These are phyloP conservation scores for Patiria pectinifera DNA, from an alignment of 53 echinoderm and acorn worm species.

Conservation along the genomic window DNA sequence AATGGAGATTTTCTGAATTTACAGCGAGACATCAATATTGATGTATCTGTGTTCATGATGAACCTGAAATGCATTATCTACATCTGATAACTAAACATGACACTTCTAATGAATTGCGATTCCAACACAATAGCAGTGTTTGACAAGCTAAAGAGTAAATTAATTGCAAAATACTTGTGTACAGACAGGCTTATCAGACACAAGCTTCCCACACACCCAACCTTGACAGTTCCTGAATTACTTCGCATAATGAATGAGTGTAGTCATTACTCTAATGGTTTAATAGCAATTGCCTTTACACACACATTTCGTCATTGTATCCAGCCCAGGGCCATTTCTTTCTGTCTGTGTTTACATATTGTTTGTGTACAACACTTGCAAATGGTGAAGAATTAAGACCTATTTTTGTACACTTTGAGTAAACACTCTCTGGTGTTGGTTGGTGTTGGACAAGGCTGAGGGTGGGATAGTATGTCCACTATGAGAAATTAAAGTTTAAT, in stretches of 20 bases:
- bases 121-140: no score
- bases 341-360: background rate
- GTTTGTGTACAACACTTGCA: background rate
- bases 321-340: background rate
- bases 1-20: no score
- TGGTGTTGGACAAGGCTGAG: background rate
- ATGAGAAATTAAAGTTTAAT: no score
- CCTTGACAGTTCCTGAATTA: no score
- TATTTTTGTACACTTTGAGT: slow-evolving; percentile 5
- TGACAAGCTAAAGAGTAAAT: no score
- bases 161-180: no score
- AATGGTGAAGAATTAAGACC: background rate
- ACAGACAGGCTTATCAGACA: no score
- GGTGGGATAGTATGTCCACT: background rate
- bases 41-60: background rate
- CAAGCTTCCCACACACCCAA: no score
- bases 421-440: background rate
- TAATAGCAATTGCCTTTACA: background rate
- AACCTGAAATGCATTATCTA: background rate
- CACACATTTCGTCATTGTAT: background rate
- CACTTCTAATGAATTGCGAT: no score
- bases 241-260: no score
- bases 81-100: no score
- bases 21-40: no score
- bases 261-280: background rate